Evolutionary conservation across 2,113 vertebrate genomes (phyloP), one percentile per base, ranked within the genome.

Genomic region (Anarhynchus alexandrinus): DNA sequence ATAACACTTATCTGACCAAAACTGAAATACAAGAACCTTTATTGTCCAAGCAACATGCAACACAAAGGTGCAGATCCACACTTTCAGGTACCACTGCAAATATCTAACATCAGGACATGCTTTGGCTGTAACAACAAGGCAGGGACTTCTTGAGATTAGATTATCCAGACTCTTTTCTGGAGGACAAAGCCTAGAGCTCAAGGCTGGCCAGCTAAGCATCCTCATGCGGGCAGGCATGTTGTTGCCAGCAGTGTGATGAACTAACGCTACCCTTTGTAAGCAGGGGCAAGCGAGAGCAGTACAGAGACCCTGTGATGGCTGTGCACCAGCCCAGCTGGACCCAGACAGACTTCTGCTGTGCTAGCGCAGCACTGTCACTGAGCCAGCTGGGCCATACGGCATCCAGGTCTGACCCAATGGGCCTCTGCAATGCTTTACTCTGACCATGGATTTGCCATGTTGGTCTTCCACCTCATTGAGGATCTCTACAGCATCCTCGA

Each of bases 181-280:
- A 78, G 78, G 11, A 22, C 42, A 84, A 70, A 91, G 51, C 22
- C 45, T 32, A 81, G 58, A 73, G 54, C 8, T 77, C 38, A 74
- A 70, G 42, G 52, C 45, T 78, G 47, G 34, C 45, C 64, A 59
- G 6, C 8, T 9, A 88, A 85, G 38, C 61, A 90, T n/a, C 82
- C 42, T 90, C 54, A 73, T 0, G 1, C 0, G 0, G 66, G 34
- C 51, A 90, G 29, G 20, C 20, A 49, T 3, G 3, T 30, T 76
- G 71, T 45, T 95, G 47, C 38, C 67, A 91, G 72, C 62, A 58
- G 42, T 5, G 36, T 34, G 57, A 82, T 1, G 12, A 79, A 25
- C 1, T 6, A 40, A 26, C 1, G 3, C 3, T 15, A 38, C 26
- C 32, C 51, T 87, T 54, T 54, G 32, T 10, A 80, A 32, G 78